Base-by-base conservation (phyloP, 1,140 invertebrate species). In the Thaumatotibia leucotreta region DNA sequence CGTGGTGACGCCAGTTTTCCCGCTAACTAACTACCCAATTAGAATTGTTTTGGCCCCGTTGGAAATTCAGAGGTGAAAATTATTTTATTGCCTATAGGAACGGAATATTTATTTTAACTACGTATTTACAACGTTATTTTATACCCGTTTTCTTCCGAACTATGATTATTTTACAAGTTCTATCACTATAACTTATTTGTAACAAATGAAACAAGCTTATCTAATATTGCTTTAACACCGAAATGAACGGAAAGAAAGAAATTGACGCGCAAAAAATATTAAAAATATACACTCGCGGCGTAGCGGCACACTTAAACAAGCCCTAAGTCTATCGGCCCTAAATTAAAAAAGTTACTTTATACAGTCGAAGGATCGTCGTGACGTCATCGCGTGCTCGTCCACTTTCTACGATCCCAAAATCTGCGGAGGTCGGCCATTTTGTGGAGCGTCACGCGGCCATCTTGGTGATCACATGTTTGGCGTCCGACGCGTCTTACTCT, bases 341-440 rank as follows among this genome's bases (percentile, higher is more conserved):
- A 74, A 78, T 72, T 72, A 29, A 62, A 77, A 74, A 76, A 72
- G 75, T 86, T 84, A 85, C 78, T 87, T 86, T 77, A 87, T 83
- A 69, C 79, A 82, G 61, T 75, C 77, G 76, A 73, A 74, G 58
- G 75, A 76, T 52, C 72, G 74, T 66, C 63, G 70, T 54, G 74
- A 66, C 73, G 84, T 89, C 87, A 88, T 88, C 84, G 85, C 69
- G 76, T 39, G 62, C 67, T 64, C 52, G 66, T 76, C 52, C 73
- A 66, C 84, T 86, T 88, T 80, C 87, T 82, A 35, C 84, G 76
- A 75, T 89, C 87, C 80, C 83, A 86, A 73, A 87, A 83, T 50
- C 82, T 73, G 63, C 86, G 77, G 63, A 76, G 78, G 14, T 77
- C 83, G 64, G 84, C 80, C 84, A 88, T 88, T 69, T 79, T 87